Evolutionary conservation across 2,888 invertebrate species (phyloP).

Genomic region (Nephrocerus scutellatus): DNA sequence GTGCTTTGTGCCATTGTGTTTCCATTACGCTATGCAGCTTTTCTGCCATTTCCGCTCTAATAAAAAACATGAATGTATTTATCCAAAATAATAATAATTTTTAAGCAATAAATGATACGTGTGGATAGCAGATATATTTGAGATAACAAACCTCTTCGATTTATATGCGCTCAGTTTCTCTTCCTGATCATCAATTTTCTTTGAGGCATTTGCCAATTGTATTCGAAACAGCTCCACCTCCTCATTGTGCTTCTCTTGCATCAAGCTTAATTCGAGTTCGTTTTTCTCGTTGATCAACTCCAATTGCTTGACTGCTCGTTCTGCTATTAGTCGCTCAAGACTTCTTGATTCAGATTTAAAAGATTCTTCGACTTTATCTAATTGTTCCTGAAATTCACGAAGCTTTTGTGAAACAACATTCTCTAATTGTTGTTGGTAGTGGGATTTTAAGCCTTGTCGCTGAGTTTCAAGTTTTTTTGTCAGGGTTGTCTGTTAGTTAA

Average conservation of each 20-base stretch:
- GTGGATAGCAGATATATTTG: slow-evolving; percentile 1
- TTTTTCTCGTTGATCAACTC: slow-evolving; percentile 65
- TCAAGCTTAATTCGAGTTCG: slow-evolving; percentile 63
- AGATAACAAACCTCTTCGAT: slow-evolving; percentile 32
- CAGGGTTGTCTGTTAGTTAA: slow-evolving; percentile 50
- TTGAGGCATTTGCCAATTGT: slow-evolving; percentile 62
- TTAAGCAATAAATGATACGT: not conserved
- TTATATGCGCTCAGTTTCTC: slow-evolving; percentile 48
- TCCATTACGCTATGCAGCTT: slow-evolving; percentile 74
- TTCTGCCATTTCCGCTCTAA: slow-evolving; percentile 62
- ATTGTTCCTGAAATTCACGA: slow-evolving; percentile 67
- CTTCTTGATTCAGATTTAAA: slow-evolving; percentile 58
- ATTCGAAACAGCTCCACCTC: slow-evolving; percentile 67
- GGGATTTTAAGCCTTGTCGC: slow-evolving; percentile 61
- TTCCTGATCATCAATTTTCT: slow-evolving; percentile 61
- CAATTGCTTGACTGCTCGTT: slow-evolving; percentile 65
- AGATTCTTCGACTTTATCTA: slow-evolving; percentile 62
- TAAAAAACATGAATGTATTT: slow-evolving; percentile 15
- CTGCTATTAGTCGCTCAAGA: slow-evolving; percentile 60
- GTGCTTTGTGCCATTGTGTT: slow-evolving; percentile 70
- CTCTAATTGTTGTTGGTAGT: slow-evolving; percentile 76
- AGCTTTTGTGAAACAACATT: slow-evolving; percentile 68
- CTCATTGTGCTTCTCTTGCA: slow-evolving; percentile 73
- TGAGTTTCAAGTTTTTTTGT: slow-evolving; percentile 56
- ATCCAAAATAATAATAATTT: not conserved